Evolutionary conservation across 2,113 vertebrate species (phyloP), one percentile per base, ranked within the genome.

Genomic region (Centropristis striata): DNA sequence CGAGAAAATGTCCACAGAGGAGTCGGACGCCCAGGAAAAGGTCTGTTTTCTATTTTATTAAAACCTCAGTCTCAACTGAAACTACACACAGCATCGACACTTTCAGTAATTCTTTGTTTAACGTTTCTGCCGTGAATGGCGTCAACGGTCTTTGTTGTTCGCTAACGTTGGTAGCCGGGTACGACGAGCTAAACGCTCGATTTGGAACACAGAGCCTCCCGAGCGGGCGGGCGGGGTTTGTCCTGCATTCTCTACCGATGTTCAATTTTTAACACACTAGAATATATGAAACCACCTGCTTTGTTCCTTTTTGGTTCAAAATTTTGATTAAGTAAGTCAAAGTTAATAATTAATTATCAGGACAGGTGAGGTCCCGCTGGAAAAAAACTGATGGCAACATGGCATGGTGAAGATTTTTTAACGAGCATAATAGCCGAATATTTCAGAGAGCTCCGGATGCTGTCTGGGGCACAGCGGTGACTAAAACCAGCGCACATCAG

Each of bases 191-290:
- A 1, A 16, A 1, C 13, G 72, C 4, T 82, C 4, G 49, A 58
- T 85, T 9, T 32, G 0, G 0, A 4, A 1, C 0, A 0, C 1
- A 0, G 0, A 0, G 0, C 5, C 7, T 5, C 20, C 32, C 15
- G 2, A 0, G 37, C 18, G 81, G 75, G 86, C 70, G 89, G 89
- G n/a, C n/a, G n/a, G 2, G 60, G 46, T 12, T 0, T 0, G 7
- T 0, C 32, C 32, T 2, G 3, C 18, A 3, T 41, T 6, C 6
- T 1, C 14, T 12, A 23, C 2, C 6, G 32, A 32, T 6, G 32
- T 6, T 32, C 32, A 32, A 6, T 32, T 32, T 32, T n/a, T n/a
- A n/a, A n/a, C n/a, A n/a, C n/a, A n/a, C n/a, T n/a, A n/a, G n/a
- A n/a, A n/a, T n/a, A n/a, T n/a, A n/a, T n/a, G n/a, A n/a, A n/a